Evolutionary conservation across 2,797 vertebrate species (phyloP).

Genomic region (Coracias cyanogaster): DNA sequence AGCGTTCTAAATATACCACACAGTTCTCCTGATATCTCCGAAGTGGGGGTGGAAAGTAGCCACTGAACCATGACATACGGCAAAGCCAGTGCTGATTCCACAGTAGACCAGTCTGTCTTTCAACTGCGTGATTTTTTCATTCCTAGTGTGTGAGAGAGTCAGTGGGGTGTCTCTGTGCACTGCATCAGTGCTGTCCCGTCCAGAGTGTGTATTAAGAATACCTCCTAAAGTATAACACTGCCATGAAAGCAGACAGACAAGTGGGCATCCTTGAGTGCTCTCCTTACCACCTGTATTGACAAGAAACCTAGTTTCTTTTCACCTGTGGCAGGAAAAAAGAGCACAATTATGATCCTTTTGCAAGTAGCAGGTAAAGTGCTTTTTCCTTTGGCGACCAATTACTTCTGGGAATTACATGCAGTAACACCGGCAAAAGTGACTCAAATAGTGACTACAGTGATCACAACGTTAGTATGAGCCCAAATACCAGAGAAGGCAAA

Average conservation of each 20-base stretch:
- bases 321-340: not conserved
- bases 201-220: not conserved
- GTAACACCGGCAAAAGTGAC: not conserved
- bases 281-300: not conserved
- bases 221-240: not conserved
- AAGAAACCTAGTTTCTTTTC: not conserved
- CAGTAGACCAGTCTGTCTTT: not conserved
- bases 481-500: not conserved
- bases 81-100: not conserved
- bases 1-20: not conserved
- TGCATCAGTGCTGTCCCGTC: not conserved
- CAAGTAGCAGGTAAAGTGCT: not conserved
- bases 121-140: not conserved
- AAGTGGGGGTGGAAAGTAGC: not conserved
- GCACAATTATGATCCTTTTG: not conserved
- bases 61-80: not conserved
- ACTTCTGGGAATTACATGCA: not conserved
- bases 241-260: not conserved
- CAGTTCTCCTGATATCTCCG: not conserved
- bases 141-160: not conserved
- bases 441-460: not conserved
- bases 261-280: not conserved
- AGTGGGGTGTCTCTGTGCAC: not conserved
- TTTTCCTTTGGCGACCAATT: not conserved
- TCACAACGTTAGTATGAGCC: not conserved